Evolutionary conservation across 2,888 invertebrate genomes (phyloP), one percentile per base, ranked within the genome.

Genomic region (Didymodactylos carnosus): DNA sequence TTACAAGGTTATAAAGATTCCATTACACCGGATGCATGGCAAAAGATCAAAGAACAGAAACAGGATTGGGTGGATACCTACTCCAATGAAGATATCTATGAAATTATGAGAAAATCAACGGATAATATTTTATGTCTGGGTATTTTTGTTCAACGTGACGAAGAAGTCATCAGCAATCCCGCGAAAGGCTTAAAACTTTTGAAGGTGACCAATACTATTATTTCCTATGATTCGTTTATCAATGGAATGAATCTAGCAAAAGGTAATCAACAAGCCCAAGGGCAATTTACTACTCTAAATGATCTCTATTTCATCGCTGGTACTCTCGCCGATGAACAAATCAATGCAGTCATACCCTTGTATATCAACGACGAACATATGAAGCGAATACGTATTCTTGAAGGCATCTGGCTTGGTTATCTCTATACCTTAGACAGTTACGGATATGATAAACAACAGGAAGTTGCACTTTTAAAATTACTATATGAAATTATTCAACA

Each of bases 401-500:
- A 72, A 39, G 72, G 72, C 39, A 72, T 72, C 39, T 72, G 72
- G 72, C 39, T 72, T 8, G 72, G 72, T 23, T 72, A 72, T 51
- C 23, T 72, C 25, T 72, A 39, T 39, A 72, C 72, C 25, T 49
- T 72, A 23, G 72, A 72, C 39, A 39, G 39, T 19, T 72, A 51
- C 51, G 72, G 72, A 23, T 72, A 72, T 51, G 72, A 72, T 25
- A 72, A 72, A 72, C 35, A 72, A 72, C 72, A 72, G 51, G 72
- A 72, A 27, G 40, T 72, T 72, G 72, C 51, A 39, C 19, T 72
- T 23, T 40, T 72, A n/a, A 72, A 51, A 23, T 25, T 72, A 53
- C 72, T 72, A 14, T 53, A 72, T 39, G 51, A 72, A 27, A 72
- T 72, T 23, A 72, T 72, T 51, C 39, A 27, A 27, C 25, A 39